Evolutionary conservation across 2,113 vertebrate genomes (phyloP), one percentile per base, ranked within the genome.

Genomic region (Periophthalmodon schlosseri): DNA sequence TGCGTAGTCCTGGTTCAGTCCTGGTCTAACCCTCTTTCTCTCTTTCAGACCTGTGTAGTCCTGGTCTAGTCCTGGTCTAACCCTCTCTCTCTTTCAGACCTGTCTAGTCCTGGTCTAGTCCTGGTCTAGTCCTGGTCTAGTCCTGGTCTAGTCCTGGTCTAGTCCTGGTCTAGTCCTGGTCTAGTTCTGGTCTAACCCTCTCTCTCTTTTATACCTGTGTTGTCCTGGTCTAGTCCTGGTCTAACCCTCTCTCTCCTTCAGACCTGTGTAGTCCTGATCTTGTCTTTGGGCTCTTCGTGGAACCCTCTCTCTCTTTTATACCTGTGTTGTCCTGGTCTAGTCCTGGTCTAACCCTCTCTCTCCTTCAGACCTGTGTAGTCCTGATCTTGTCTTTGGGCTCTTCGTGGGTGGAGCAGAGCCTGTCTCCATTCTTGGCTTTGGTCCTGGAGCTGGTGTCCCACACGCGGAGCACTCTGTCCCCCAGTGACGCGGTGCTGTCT

Each of bases 391-490:
- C 92, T 21, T 91, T 99, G 80, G 96, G 97, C 69, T 87, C 94
- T 61, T 74, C 87, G 24, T 98, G 97, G 97, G 86, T 99, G 88
- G 96, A 98, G 89, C 91, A 86, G n/a, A 95, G 95, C 91, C 94
- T 97, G 87, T 80, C 93, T 57, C 56, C 86, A 67, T 93, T 97
- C 87, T 93, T 99, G 74, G 89, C 90, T 56, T 94, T 95, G 52
- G 78, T 95, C 73, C 91, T 98, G 85, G 95, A 95, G 72, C 91
- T 98, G 5, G 92, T 94, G 56, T 96, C 95, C 70, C 92, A 96
- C 68, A 84, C 93, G 46, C 94, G 94, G 83, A 94, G 91, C 74
- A 86, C 91, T 16, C 95, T 96, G 77, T 95, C 90, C 46, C 90
- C 93, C 0, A 68, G 69, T 7, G 97, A 97, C 39, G 94, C 94